A percentile compares a stretch with the other conserved stretches of the same genome.
Conservation (phyloP, 2,797 vertebrate genomes). For the Sciurus vulgaris region DNA sequence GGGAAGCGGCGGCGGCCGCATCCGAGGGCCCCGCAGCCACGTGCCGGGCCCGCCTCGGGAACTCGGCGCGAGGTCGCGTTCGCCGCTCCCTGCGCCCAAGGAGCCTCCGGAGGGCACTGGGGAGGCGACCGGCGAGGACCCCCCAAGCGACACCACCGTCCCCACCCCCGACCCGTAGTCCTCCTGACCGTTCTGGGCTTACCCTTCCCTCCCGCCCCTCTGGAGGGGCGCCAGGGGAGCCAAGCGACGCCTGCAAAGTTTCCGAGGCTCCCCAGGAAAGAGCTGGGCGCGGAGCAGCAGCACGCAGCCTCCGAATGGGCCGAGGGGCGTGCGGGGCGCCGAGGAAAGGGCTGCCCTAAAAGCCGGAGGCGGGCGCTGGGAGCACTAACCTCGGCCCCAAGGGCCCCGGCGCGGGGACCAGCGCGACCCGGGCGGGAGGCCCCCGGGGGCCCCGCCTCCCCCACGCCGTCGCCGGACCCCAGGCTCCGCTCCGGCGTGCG, state of each 20-base stretch:
- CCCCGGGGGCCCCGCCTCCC: background rate
- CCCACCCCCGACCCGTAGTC: background rate
- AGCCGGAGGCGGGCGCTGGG: background rate
- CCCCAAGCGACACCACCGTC: background rate
- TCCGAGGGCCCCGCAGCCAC: background rate
- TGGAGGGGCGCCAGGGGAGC: background rate
- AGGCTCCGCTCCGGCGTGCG: background rate
- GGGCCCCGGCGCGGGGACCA: background rate
- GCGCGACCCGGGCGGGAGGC: too few species aligned
- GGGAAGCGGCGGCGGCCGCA: background rate
- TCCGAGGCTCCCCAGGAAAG: background rate
- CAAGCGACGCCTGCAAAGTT: conserved; percentile 9
- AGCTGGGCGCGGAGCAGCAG: background rate
- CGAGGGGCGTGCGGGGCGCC: background rate
- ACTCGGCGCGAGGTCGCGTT: background rate
- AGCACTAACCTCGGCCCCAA: too few species aligned
- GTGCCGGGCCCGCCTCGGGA: background rate
- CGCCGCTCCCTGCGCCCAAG: background rate
- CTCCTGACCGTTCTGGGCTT: background rate
- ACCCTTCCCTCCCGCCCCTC: background rate
- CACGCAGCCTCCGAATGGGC: background rate
- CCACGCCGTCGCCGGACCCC: background rate
- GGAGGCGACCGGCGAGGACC: background rate
- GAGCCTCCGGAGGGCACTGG: background rate
- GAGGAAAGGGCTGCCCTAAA: background rate